phyloP scores from a whole-genome alignment of 2,797 vertebrate genomes.

The Mormyrus proboscirostris region DNA sequence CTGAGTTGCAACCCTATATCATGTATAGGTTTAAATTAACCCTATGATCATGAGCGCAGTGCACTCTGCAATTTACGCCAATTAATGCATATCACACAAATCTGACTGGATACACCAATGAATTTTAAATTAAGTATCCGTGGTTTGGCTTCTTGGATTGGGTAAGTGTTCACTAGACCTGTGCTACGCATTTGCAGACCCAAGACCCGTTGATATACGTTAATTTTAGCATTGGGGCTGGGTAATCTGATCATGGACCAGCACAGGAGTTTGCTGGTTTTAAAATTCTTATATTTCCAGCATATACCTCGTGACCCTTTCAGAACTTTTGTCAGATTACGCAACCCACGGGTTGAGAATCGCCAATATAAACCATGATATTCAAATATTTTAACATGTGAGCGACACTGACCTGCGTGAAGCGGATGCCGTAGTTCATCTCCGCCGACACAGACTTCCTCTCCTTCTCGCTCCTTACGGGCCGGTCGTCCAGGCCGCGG shows the following conservation, averaged over 20 bases:
- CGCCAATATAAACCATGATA: neutral
- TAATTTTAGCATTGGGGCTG: neutral
- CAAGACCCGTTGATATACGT: neutral
- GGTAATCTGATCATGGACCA: neutral
- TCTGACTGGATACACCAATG: neutral
- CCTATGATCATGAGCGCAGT: neutral
- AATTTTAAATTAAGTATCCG: neutral
- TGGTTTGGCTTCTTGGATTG: neutral
- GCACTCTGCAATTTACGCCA: neutral
- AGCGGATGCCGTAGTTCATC: slow-evolving; percentile 98
- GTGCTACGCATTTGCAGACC: neutral
- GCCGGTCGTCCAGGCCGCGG: slow-evolving; percentile 88
- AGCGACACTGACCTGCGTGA: slow-evolving; percentile 66
- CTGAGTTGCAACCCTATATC: neutral
- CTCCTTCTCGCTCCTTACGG: slow-evolving; percentile 86
- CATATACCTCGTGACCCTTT: too few relatives aligned
- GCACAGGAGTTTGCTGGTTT: neutral
- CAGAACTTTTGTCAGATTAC: too few relatives aligned
- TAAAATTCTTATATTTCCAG: neutral
- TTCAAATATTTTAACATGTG: neutral
- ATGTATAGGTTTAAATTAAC: neutral
- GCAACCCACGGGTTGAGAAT: neutral
- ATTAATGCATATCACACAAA: neutral
- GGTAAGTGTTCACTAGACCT: neutral
- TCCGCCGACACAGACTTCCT: slow-evolving; percentile 96